Conservation (phyloP, 1,140 invertebrate species). For the Solen grandis region DNA sequence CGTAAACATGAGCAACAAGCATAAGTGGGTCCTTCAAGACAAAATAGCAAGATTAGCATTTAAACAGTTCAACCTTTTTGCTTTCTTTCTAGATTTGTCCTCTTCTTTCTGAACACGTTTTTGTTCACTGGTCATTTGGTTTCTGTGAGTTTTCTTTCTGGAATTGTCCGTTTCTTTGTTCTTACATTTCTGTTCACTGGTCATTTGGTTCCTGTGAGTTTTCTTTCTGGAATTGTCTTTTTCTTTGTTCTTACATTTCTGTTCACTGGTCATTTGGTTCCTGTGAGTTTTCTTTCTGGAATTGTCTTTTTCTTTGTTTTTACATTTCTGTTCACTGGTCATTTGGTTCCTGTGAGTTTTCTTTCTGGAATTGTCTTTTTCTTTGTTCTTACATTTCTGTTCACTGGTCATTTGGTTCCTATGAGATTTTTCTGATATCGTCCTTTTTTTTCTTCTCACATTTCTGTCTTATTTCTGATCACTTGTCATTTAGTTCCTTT, state of each 20-base stretch:
- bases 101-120: not conserved
- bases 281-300: not conserved
- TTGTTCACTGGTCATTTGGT: not conserved
- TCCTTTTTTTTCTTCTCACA: not conserved
- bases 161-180: not conserved
- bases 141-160: not conserved
- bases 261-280: not conserved
- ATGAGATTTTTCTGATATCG: not conserved
- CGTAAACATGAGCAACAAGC: conserved; percentile 17
- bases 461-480: not conserved
- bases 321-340: not conserved
- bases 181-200: not conserved
- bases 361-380: not conserved
- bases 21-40: conserved; percentile 1
- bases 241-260: not conserved
- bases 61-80: not conserved
- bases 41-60: not conserved
- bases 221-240: not conserved
- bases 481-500: not conserved
- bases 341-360: not conserved
- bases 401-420: not conserved
- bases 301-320: not conserved
- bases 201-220: not conserved
- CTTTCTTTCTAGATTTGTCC: not conserved
- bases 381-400: not conserved